Evolutionary conservation across 2,797 vertebrate species (phyloP).

Genomic region (Myotis myotis): DNA sequence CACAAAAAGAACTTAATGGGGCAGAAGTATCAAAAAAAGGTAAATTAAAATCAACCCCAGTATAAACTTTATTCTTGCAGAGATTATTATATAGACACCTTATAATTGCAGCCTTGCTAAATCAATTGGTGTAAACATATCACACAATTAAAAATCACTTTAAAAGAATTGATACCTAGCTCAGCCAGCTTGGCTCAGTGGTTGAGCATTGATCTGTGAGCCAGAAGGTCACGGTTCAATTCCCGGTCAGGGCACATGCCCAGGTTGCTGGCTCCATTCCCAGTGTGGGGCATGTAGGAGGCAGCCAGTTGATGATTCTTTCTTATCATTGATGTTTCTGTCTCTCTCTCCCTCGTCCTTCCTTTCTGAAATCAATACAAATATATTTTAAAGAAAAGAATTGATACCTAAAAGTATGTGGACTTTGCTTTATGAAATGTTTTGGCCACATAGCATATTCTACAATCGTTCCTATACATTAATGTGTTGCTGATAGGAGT

Average conservation of each 20-base stretch:
- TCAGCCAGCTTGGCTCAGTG: too few relatives aligned
- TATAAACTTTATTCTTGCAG: neutral
- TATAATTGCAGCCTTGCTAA: neutral
- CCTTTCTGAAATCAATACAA: too few relatives aligned
- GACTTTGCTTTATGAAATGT: neutral
- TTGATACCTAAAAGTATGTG: neutral
- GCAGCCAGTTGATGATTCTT: too few relatives aligned
- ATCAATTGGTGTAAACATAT: neutral
- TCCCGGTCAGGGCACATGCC: too few relatives aligned
- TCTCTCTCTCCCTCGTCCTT: too few relatives aligned
- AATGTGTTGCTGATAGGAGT: neutral
- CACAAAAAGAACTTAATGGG: conserved; percentile 97
- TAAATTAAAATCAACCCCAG: conserved; percentile 79
- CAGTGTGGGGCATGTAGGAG: too few relatives aligned
- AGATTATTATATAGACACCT: neutral
- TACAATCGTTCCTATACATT: neutral
- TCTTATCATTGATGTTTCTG: too few relatives aligned
- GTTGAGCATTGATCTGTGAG: too few relatives aligned
- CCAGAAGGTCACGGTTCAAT: too few relatives aligned
- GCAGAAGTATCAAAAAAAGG: conserved; percentile 94
- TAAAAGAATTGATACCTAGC: neutral
- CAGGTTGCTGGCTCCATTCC: too few relatives aligned
- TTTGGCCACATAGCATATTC: neutral
- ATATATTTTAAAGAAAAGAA: neutral
- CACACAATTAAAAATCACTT: neutral